A percentile compares a stretch with the other conserved stretches of the same genome.
Evolutionary conservation across 1,140 invertebrate species (phyloP).

Genomic region (Bursaphelenchus mucronatus): DNA sequence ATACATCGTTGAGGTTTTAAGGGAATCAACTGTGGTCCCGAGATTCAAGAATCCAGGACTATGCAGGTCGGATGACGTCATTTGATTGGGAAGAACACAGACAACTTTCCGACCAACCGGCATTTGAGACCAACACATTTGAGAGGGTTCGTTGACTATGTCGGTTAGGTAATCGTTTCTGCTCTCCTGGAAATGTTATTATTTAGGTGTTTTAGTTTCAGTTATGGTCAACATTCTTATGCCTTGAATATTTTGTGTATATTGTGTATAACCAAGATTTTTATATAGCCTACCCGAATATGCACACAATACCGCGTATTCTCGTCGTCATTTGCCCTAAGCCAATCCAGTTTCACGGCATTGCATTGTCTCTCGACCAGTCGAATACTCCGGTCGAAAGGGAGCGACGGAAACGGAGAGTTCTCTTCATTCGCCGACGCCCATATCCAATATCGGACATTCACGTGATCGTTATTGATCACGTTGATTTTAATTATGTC

Average conservation of each 20-base stretch:
- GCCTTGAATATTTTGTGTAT: no score
- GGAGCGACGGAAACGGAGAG: constrained; percentile 40
- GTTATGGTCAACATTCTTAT: no score
- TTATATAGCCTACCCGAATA: constrained; percentile 1
- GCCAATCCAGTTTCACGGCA: constrained; percentile 36
- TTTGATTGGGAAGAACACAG: constrained; percentile 36
- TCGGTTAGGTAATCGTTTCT: constrained; percentile 39
- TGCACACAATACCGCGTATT: constrained; percentile 41
- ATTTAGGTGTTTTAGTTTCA: no score
- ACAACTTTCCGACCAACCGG: constrained; percentile 30
- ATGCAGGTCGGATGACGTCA: constrained; percentile 13
- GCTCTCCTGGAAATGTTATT: constrained; percentile 32
- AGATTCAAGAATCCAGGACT: constrained; percentile 11
- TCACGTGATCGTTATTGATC: constrained; percentile 25
- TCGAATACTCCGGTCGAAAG: constrained; percentile 33
- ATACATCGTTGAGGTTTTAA: constrained; percentile 36
- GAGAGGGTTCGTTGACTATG: constrained; percentile 36
- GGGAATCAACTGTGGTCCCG: constrained; percentile 21
- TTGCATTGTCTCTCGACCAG: constrained; percentile 25
- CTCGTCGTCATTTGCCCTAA: constrained; percentile 26
- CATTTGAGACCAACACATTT: constrained; percentile 31
- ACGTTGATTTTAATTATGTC: no score
- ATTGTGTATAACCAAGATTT: not conserved
- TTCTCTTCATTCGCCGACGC: constrained; percentile 25
- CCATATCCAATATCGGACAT: constrained; percentile 37